phyloP scores from a whole-genome alignment of 2,113 vertebrate genomes.

The Ginglymostoma cirratum region DNA sequence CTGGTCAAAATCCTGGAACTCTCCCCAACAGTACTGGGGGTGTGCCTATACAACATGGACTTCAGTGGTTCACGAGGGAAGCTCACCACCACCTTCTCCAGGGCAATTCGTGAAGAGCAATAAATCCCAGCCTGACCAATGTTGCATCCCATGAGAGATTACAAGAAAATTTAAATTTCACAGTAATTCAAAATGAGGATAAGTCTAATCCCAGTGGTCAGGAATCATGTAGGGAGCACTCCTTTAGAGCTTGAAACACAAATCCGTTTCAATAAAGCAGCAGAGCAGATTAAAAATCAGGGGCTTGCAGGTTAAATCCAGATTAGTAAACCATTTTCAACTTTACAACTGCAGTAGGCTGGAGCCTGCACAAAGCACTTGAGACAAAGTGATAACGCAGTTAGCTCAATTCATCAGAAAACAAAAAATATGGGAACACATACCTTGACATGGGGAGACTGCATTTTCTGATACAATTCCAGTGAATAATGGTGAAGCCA shows the following conservation, averaged over 20 bases:
- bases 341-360: background rate
- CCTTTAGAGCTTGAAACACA: conserved; percentile 7
- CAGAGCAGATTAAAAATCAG: conserved; percentile 9
- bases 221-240: background rate
- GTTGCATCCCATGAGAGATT: background rate
- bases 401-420: background rate
- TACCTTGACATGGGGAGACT: conserved; percentile 97
- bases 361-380: too few species aligned
- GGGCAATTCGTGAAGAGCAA: background rate
- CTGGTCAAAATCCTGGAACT: background rate
- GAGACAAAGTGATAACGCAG: background rate
- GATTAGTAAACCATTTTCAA: background rate
- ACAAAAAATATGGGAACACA: conserved; percentile 37
- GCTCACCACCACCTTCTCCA: too few species aligned
- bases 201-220: background rate
- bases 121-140: background rate
- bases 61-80: background rate
- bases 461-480: conserved; percentile 95
- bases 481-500: conserved; percentile 97
- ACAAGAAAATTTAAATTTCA: background rate
- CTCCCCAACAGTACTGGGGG: background rate
- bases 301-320: background rate
- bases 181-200: background rate
- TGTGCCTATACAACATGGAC: background rate
- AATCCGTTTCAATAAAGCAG: background rate